Base-by-base conservation (phyloP, 2,113 vertebrate genomes). In the Trematocara nigrifrons region DNA sequence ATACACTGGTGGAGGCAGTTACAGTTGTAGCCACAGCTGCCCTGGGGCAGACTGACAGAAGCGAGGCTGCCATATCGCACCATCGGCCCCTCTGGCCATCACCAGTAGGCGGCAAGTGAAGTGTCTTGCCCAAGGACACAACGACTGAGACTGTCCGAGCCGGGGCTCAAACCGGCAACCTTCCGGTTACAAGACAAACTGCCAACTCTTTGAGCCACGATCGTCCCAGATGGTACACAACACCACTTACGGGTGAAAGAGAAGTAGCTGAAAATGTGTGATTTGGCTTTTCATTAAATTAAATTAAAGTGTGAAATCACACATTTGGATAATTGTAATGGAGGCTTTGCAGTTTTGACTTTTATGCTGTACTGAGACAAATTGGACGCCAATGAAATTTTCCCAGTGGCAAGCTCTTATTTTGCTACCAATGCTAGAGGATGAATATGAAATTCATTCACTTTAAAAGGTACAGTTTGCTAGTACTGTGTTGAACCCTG, bases 191-290 rank as follows among this genome's bases (percentile, higher is more conserved):
- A n/a, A n/a, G n/a, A n/a, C n/a, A n/a, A n/a, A n/a, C n/a, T n/a
- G n/a, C n/a, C n/a, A n/a, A n/a, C n/a, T n/a, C n/a, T n/a, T n/a
- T n/a, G n/a, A n/a, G n/a, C n/a, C n/a, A n/a, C n/a, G n/a, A n/a
- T n/a, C n/a, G n/a, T n/a, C n/a, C n/a, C 84, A 81, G 78, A 88
- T 86, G 81, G 64, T 61, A 83, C 85, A 29, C 31, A 40, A 49
- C 57, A 22, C 16, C 77, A 57, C 33, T 51, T 83, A 26, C 1
- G 5, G 49, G 42, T 38, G 29, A 74, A 79, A 53, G 38, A 52
- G 57, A 69, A 29, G 20, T 5, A 6, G 45, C 64, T 64, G 66
- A 53, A 81, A 78, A 83, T 29, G 40, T 40, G 20, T 22, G 40
- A 69, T 69, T 78, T 47, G 42, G 20, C 29, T 71, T 35, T 69